phyloP scores from a whole-genome alignment of 2,113 vertebrate genomes.

The Nerophis lumbriciformis region DNA sequence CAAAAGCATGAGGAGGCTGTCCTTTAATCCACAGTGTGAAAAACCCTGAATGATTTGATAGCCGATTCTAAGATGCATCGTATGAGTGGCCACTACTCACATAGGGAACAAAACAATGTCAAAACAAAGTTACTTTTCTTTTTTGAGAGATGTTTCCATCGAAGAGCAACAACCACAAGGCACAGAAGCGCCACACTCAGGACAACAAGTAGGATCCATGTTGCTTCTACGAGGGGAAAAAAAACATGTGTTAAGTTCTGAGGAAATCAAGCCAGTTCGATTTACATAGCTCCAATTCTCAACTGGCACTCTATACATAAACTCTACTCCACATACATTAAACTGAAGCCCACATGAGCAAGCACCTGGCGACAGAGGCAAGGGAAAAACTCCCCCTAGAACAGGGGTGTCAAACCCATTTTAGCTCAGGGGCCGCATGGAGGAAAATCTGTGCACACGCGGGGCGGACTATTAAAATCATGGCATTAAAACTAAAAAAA shows the following conservation, averaged over 20 bases:
- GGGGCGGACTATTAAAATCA: too few species aligned
- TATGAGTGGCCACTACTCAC: background rate
- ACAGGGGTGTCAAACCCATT: too few species aligned
- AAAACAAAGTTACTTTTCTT: background rate
- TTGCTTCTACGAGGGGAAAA: constrained; percentile 20
- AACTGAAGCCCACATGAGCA: too few species aligned
- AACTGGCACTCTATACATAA: too few species aligned
- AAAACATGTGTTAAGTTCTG: background rate
- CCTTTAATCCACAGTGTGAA: background rate
- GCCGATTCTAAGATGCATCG: background rate
- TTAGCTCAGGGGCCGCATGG: too few species aligned
- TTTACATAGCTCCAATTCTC: too few species aligned
- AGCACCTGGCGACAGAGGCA: too few species aligned
- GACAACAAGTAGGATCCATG: constrained; percentile 8
- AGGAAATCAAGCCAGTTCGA: too few species aligned
- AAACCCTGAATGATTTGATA: background rate
- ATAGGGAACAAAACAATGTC: background rate
- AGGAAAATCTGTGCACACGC: too few species aligned
- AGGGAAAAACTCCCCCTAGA: too few species aligned
- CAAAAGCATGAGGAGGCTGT: constrained; percentile 10
- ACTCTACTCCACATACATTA: too few species aligned
- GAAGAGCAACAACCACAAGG: constrained; percentile 17
- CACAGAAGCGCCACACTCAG: constrained; percentile 22
- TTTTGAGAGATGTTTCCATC: constrained; percentile 15
- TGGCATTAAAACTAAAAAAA: too few species aligned